Evolutionary conservation across 2,113 vertebrate genomes (phyloP), one percentile per base, ranked within the genome.

Genomic region (Synodontis membranacea): DNA sequence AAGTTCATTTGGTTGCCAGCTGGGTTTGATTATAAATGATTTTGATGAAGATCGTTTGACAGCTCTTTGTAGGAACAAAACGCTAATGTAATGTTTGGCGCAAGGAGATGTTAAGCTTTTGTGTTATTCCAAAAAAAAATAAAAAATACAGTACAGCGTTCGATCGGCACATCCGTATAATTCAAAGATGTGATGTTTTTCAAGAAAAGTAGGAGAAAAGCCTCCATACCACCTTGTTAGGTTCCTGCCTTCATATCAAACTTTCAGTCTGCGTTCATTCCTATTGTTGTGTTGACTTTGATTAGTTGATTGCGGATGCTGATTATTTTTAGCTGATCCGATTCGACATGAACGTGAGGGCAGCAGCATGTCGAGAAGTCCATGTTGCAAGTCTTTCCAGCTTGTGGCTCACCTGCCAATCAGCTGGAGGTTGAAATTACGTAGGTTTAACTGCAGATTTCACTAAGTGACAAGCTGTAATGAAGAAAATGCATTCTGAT

Each of bases 1-100:
- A 80, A 86, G 82, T 75, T 58, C 37, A 64, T 90, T 82, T 83
- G 82, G 83, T 82, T 86, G 60, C 86, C 90, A 91, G 89, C 88
- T 91, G 90, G 85, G 89, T 83, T 88, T 86, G 83, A 84, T 75
- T 83, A 39, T 50, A 28, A 42, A 46, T 83, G 79, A 58, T 79
- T 82, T 75, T 44, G 44, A 64, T 75, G 50, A 7, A 21, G 48
- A 70, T 31, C 15, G 21, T 80, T 44, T 84, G 82, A 83, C 79
- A 62, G 79, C 56, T 62, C 50, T 76, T 78, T 62, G 74, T 80
- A 42, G 12, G 54, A 52, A 68, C 31, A 34, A 86, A 79, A 60
- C 54, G 14, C 39, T 44, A n/a, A 81, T 28, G 2, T 54, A 64
- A 80, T 28, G 39, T 46, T 21, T 11, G 39, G 8, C n/a, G n/a